phyloP scores from a whole-genome alignment of 35 echinoderm and acorn worm genomes.

The Heliocidaris tuberculata region DNA sequence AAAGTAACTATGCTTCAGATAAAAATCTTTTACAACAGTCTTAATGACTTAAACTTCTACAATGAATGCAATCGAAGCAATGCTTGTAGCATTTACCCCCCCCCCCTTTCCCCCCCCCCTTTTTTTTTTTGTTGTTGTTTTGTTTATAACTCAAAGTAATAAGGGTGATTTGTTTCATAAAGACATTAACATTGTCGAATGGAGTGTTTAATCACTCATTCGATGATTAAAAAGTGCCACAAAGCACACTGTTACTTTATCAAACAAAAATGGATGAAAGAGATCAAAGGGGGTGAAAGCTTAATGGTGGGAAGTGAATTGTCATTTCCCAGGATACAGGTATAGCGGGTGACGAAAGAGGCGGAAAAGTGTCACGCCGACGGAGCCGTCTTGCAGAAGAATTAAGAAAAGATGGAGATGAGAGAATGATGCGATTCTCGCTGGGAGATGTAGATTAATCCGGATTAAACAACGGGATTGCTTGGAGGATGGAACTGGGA shows the following conservation, averaged over 20 bases:
- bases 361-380: background rate
- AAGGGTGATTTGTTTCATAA: background rate
- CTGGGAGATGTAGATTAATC: slow-evolving; percentile 4
- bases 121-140: too few species aligned
- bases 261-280: background rate
- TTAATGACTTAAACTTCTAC: background rate
- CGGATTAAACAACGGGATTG: background rate
- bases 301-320: background rate
- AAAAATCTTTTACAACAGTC: background rate
- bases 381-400: background rate
- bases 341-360: background rate
- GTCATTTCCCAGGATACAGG: background rate
- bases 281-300: background rate
- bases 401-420: background rate
- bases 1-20: background rate
- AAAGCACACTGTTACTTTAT: background rate
- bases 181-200: background rate
- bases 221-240: background rate
- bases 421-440: slow-evolving; percentile 15
- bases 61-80: background rate
- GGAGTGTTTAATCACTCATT: background rate
- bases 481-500: background rate
- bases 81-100: background rate
- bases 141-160: background rate
- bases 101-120: too few species aligned